Conservation (phyloP, 1,140 invertebrate species). For the Drosophila triauraria region DNA sequence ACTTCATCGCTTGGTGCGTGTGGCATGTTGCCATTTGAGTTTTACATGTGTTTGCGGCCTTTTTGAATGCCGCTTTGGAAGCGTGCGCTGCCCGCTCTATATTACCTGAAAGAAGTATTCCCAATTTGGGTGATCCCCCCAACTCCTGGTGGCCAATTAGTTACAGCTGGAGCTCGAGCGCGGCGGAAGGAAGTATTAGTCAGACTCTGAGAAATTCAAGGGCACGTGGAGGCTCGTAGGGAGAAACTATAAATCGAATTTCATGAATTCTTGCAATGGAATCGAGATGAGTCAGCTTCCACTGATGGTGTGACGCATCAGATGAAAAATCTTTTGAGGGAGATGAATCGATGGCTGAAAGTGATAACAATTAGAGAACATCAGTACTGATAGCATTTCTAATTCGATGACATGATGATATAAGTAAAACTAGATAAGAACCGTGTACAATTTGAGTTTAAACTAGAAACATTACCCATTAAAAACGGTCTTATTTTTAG, state of each 20-base stretch:
- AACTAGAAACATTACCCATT: background rate
- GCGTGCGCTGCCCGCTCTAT: conserved; percentile 42
- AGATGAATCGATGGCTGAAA: background rate
- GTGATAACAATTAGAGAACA: conserved; percentile 6
- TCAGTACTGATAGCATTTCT: conserved; percentile 12
- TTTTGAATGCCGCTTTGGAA: conserved; percentile 66
- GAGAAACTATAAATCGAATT: conserved; percentile 46
- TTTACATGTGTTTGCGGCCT: conserved; percentile 80
- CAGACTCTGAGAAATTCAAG: conserved; percentile 59
- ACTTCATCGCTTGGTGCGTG: conserved; percentile 65
- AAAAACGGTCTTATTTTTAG: background rate
- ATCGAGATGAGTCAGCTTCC: conserved; percentile 50
- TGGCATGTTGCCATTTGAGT: conserved; percentile 82
- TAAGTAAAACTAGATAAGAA: background rate
- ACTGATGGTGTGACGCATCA: conserved; percentile 50
- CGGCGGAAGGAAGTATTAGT: conserved; percentile 80
- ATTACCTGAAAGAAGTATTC: conserved; percentile 35
- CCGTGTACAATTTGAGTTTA: background rate
- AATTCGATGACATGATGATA: background rate
- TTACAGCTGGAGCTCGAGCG: conserved; percentile 53
- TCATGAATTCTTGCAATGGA: conserved; percentile 59
- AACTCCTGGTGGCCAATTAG: conserved; percentile 56
- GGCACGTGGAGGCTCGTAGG: conserved; percentile 35
- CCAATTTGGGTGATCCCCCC: conserved; percentile 15
- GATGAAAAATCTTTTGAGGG: background rate